Conservation (phyloP, 2,888 invertebrate species). For the Amphiduros pacificus region DNA sequence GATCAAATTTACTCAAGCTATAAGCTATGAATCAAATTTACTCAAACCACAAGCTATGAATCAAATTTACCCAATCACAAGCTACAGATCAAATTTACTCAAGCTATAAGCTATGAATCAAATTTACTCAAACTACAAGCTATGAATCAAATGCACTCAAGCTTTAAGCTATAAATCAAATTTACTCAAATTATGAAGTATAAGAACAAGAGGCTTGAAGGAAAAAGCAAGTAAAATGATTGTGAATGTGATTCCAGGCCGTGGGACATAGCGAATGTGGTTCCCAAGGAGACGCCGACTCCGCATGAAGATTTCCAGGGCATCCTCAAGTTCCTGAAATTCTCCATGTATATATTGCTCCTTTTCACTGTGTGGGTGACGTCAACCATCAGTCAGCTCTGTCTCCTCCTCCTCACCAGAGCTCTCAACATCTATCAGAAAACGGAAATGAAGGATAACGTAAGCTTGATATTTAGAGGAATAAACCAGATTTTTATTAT, state of each 20-base stretch:
- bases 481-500: not conserved
- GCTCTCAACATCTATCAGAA: not conserved
- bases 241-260: slow-evolving; percentile 25
- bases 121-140: no score
- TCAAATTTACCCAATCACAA: no score
- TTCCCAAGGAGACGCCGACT: slow-evolving; percentile 40
- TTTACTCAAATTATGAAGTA: not conserved
- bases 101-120: no score
- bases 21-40: no score
- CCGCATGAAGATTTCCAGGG: slow-evolving; percentile 37
- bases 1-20: no score
- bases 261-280: slow-evolving; percentile 49
- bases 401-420: slow-evolving; percentile 1
- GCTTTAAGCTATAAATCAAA: no score
- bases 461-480: not conserved
- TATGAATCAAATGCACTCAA: no score
- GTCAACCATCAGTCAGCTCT: not conserved
- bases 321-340: slow-evolving; percentile 48
- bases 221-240: not conserved
- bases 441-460: not conserved
- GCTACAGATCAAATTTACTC: no score
- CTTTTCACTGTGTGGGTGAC: slow-evolving; percentile 79
- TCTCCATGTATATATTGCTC: slow-evolving; percentile 81
- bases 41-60: no score
- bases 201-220: not conserved